Percentiles rank a stretch among this genome's conserved stretches.
Evolutionary conservation across 1,140 invertebrate species (phyloP).

Genomic region (Drosophila sp.): DNA sequence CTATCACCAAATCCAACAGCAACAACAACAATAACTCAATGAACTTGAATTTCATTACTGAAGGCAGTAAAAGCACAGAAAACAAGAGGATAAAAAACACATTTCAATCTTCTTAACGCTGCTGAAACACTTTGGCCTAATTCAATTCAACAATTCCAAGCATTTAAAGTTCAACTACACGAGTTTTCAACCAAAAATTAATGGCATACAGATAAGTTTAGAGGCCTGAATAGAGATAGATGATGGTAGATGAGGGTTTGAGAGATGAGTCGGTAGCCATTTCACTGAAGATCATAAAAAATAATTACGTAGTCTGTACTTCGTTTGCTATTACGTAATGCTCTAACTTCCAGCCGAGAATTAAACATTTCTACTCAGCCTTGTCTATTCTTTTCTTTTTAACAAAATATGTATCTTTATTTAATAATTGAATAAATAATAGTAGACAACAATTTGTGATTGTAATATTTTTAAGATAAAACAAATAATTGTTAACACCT

Average conservation of each 20-base stretch:
- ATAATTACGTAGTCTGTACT: slow-evolving; percentile 69
- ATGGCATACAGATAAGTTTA: slow-evolving; percentile 41
- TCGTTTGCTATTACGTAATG: slow-evolving; percentile 37
- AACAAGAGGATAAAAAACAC: slow-evolving; percentile 27
- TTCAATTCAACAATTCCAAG: slow-evolving; percentile 62
- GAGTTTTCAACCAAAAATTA: slow-evolving; percentile 45
- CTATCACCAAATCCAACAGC: slow-evolving; percentile 18
- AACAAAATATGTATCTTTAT: neutral
- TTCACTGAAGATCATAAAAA: slow-evolving; percentile 73
- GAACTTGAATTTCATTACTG: slow-evolving; percentile 58
- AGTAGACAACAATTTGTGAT: no score
- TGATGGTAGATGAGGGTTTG: slow-evolving; percentile 19
- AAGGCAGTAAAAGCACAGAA: slow-evolving; percentile 6
- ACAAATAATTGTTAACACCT: no score
- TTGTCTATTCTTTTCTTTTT: neutral
- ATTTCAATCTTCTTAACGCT: slow-evolving; percentile 57
- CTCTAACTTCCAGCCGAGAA: slow-evolving; percentile 19
- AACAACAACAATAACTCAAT: slow-evolving; percentile 52
- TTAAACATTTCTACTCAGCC: neutral
- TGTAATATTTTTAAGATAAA: no score
- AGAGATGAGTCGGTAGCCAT: slow-evolving; percentile 62
- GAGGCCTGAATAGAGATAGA: slow-evolving; percentile 24
- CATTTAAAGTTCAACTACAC: slow-evolving; percentile 63
- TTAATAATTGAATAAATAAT: no score
- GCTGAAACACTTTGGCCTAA: slow-evolving; percentile 74